Percentiles rank a stretch among this genome's conserved stretches.
These are phyloP conservation scores for Bemisia tabaci DNA, from an alignment of 1,140 invertebrate genomes.

Conservation along the genomic window DNA sequence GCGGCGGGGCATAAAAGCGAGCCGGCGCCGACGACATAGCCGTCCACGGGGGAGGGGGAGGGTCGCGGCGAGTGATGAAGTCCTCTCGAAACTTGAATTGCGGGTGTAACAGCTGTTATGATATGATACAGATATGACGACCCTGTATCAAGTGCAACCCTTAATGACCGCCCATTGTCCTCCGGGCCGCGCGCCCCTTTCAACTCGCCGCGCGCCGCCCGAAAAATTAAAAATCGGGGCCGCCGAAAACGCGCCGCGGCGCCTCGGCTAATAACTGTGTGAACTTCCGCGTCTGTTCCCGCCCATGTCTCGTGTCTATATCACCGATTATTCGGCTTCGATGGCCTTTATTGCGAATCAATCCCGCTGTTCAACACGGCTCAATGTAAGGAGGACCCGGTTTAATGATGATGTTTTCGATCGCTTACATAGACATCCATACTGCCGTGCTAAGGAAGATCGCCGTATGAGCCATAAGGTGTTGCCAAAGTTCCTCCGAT, in stretches of 20 bases:
- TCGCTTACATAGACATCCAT: no score
- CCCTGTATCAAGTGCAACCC: background rate
- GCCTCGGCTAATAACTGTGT: background rate
- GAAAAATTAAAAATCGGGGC: no score
- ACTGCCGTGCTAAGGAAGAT: no score
- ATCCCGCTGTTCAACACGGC: background rate
- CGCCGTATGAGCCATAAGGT: no score
- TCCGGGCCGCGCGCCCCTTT: background rate
- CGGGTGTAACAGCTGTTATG: background rate
- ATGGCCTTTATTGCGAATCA: background rate
- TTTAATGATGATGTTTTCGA: no score
- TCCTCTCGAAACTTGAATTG: background rate
- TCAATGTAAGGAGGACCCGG: no score
- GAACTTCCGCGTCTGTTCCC: background rate
- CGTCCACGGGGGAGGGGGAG: no score
- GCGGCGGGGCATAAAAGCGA: no score
- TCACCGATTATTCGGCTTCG: no score
- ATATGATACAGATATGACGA: background rate
- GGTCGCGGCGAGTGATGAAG: background rate
- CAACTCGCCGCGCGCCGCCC: slow-evolving; percentile 2
- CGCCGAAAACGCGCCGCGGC: slow-evolving; percentile 2
- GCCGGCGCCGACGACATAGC: no score
- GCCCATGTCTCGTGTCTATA: no score
- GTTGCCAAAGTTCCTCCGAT: no score
- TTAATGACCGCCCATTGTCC: background rate